Conservation (phyloP, 2,113 vertebrate genomes). For the Sylvia atricapilla region DNA sequence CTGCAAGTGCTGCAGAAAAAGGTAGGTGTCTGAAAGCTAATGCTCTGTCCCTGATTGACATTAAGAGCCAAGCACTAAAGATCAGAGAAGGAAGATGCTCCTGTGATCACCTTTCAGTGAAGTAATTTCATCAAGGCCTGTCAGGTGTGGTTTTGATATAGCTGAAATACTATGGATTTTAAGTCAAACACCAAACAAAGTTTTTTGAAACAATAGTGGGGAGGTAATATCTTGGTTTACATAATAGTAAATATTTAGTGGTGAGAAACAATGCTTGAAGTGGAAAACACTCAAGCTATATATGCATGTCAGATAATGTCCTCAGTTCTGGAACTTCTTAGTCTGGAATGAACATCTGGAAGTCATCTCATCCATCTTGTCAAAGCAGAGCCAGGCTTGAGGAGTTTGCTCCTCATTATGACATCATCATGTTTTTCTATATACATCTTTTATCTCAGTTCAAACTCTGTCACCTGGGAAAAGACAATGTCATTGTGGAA, state of each 20-base stretch:
- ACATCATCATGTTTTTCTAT: background rate
- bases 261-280: background rate
- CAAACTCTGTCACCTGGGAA: background rate
- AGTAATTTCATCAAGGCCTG: background rate
- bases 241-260: background rate
- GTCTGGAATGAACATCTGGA: slow-evolving; percentile 6
- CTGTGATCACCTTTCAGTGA: background rate
- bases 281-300: background rate
- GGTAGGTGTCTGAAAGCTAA: background rate
- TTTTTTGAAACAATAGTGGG: background rate
- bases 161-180: background rate
- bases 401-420: background rate
- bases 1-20: background rate
- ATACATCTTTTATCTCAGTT: background rate
- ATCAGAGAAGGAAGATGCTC: background rate
- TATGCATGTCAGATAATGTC: background rate
- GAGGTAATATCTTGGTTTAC: background rate
- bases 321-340: background rate
- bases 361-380: background rate
- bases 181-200: background rate
- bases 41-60: background rate
- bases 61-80: background rate
- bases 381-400: background rate
- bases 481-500: background rate
- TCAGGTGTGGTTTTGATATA: background rate